Conservation (phyloP, 2,888 invertebrate species). For the Eledona agricola region DNA sequence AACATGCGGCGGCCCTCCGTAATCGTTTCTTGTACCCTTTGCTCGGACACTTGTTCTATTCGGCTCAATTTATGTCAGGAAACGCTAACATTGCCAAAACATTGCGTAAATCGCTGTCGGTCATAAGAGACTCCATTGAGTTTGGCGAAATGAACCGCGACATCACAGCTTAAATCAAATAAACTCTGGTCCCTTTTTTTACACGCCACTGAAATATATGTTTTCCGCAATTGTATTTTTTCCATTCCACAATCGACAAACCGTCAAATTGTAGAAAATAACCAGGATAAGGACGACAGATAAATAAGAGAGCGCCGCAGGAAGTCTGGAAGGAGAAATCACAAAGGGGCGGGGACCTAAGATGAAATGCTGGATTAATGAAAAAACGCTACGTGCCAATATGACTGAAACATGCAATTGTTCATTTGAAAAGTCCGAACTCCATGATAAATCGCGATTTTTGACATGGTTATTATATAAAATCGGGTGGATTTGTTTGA, state of each 20-base stretch:
- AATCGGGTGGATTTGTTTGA: no score
- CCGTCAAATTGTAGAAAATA: conserved; percentile 48
- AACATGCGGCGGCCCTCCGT: conserved; percentile 15
- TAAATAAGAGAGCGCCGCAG: conserved; percentile 39
- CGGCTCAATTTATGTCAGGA: conserved; percentile 26
- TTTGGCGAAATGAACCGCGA: conserved; percentile 41
- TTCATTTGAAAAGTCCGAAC: no score
- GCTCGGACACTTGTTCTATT: conserved; percentile 18
- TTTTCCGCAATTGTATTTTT: conserved; percentile 54
- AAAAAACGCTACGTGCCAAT: no score
- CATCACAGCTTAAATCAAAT: conserved; percentile 27
- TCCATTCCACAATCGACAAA: conserved; percentile 50
- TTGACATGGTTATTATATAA: no score
- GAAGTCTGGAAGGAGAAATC: no score
- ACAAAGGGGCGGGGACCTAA: no score
- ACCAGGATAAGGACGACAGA: conserved; percentile 44
- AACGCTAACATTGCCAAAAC: conserved; percentile 34
- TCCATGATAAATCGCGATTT: no score
- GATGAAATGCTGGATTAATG: no score
- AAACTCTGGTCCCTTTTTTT: no score
- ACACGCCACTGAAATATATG: conserved; percentile 55
- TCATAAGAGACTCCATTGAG: conserved; percentile 34
- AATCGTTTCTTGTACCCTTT: conserved; percentile 15
- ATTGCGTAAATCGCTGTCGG: conserved; percentile 32
- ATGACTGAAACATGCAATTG: no score